Conservation (phyloP, 2,888 invertebrate species). For the Ectemnius lituratus region DNA sequence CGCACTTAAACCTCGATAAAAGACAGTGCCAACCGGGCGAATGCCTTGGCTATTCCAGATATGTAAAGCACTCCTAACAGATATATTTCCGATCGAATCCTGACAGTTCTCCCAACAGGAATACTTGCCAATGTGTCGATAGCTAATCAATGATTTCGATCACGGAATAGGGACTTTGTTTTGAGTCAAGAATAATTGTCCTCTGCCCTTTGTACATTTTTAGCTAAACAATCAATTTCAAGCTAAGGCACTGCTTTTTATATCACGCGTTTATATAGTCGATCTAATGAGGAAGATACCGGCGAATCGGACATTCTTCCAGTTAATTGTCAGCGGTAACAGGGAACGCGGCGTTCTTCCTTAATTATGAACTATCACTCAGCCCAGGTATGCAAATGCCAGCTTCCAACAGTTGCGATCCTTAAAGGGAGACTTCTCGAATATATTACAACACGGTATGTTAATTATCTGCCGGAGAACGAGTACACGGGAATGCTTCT, state of each 20-base stretch:
- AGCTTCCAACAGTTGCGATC: neutral
- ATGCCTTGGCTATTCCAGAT: conserved; percentile 6
- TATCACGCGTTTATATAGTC: neutral
- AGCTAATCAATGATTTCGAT: conserved; percentile 43
- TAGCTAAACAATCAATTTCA: too few species aligned
- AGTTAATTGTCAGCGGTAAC: too few species aligned
- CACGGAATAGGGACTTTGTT: conserved; percentile 41
- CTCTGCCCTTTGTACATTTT: too few species aligned
- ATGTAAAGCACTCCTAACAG: conserved; percentile 33
- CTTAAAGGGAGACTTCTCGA: neutral
- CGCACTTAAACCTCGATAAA: conserved; percentile 2
- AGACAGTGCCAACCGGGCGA: neutral
- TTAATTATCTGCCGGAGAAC: neutral
- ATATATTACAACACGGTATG: neutral
- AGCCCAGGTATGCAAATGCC: neutral
- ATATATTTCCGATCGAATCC: conserved; percentile 31
- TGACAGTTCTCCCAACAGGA: conserved; percentile 18
- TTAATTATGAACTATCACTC: conserved; percentile 5
- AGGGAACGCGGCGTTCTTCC: neutral
- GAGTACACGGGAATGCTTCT: conserved; percentile 7
- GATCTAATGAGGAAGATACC: neutral
- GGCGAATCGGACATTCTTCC: neutral
- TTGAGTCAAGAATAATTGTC: conserved; percentile 51
- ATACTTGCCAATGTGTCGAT: conserved; percentile 15
- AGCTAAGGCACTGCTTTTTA: neutral